phyloP scores from a whole-genome alignment of 2,797 vertebrate genomes.

The Heliangelus exortis region DNA sequence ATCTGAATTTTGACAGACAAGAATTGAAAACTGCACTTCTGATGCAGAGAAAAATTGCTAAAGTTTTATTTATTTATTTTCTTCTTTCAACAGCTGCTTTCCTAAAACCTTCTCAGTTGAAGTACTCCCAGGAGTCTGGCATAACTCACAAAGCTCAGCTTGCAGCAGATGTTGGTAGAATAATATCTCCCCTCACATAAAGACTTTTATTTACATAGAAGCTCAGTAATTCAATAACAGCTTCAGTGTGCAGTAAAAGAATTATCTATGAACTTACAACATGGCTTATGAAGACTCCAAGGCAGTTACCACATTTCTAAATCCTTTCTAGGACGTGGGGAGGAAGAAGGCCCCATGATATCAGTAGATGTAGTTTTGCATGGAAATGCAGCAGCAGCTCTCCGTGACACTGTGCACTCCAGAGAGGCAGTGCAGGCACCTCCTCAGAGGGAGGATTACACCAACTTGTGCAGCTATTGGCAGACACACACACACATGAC shows the following conservation, averaged over 20 bases:
- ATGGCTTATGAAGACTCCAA: rapidly evolving
- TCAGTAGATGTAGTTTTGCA: rapidly evolving
- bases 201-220: background rate
- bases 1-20: background rate
- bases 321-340: rapidly evolving
- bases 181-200: background rate
- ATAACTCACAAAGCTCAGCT: background rate
- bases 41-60: background rate
- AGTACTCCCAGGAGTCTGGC: background rate
- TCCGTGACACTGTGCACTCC: rapidly evolving
- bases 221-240: background rate
- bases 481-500: background rate
- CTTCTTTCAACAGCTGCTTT: conserved; percentile 1
- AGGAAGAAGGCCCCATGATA: background rate
- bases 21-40: background rate
- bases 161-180: background rate
- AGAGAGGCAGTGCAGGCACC: background rate
- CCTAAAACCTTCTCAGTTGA: background rate
- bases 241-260: background rate
- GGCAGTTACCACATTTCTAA: background rate
- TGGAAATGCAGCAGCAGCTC: background rate
- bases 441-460: background rate
- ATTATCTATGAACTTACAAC: background rate
- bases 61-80: background rate
- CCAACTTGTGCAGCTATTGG: background rate